Percentiles rank a stretch among this genome's conserved stretches.
These are phyloP conservation scores for Alca torda DNA, from an alignment of 2,797 vertebrate genomes.

Conservation along the genomic window DNA sequence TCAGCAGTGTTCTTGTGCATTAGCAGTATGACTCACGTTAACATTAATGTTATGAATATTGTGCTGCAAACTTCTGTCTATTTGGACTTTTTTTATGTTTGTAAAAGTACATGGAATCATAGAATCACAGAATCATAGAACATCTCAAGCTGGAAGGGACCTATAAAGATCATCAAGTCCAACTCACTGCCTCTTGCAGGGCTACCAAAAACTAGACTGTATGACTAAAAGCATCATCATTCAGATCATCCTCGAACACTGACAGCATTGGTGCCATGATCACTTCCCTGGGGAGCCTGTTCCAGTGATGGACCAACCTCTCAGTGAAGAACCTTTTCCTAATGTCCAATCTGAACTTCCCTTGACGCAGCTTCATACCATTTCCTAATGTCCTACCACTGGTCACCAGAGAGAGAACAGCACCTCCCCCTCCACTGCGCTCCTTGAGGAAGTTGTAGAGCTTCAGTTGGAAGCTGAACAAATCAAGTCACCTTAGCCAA, in stretches of 20 bases:
- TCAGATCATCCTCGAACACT: accelerated
- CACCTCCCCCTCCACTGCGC: accelerated
- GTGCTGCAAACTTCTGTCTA: not conserved
- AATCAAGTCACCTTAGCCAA: not conserved
- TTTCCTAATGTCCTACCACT: not conserved
- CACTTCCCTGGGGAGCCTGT: not conserved
- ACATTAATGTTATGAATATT: not conserved
- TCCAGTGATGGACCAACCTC: accelerated
- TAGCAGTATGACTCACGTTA: not conserved
- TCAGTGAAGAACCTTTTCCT: not conserved
- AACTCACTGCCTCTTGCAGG: accelerated
- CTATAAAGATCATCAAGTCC: accelerated
- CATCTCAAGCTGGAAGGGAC: not conserved
- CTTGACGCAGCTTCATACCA: not conserved
- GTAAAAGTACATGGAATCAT: not conserved
- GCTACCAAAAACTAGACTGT: not conserved
- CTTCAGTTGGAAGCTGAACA: not conserved
- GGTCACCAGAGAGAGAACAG: not conserved
- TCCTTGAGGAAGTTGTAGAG: not conserved
- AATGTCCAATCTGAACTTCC: not conserved
- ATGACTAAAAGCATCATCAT: not conserved
- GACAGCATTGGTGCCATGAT: not conserved
- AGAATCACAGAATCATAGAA: not conserved
- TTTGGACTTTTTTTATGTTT: not conserved
- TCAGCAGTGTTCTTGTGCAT: not conserved